Conservation (phyloP, 2,888 invertebrate genomes). For the Asteroscopus sphinx region DNA sequence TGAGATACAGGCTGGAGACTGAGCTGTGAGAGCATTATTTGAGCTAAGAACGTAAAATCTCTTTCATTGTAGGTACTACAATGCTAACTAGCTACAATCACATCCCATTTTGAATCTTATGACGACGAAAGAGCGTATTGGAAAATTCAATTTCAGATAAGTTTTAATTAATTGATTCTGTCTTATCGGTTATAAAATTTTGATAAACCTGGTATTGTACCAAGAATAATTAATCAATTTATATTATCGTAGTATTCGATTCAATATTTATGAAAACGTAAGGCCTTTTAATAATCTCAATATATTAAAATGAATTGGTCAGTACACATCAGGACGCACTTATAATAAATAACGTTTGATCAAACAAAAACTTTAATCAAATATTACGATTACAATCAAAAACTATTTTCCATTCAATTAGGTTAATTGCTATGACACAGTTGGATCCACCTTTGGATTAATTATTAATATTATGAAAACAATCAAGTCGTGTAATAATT, state of each 20-base stretch:
- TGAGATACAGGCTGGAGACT: not conserved
- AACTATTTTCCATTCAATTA: constrained; percentile 44
- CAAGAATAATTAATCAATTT: not conserved
- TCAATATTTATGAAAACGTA: not conserved
- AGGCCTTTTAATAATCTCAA: not conserved
- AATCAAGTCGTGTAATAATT: constrained; percentile 1
- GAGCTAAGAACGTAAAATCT: constrained; percentile 23
- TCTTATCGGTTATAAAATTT: not conserved
- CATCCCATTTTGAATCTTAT: constrained; percentile 14
- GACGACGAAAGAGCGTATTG: not conserved
- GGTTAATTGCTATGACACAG: constrained; percentile 30
- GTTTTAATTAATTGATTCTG: constrained; percentile 7
- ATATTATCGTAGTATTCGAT: not conserved
- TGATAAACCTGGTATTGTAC: not conserved
- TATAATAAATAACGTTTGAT: constrained; percentile 6
- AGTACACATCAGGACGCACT: not conserved
- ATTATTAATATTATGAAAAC: constrained; percentile 18
- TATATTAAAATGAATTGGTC: constrained; percentile 2
- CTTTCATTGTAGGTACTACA: constrained; percentile 22
- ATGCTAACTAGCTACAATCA: constrained; percentile 19
- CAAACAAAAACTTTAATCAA: constrained; percentile 22
- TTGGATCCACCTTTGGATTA: constrained; percentile 31
- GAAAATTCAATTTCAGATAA: constrained; percentile 6
- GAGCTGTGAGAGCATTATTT: constrained; percentile 29
- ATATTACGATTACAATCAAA: constrained; percentile 30